Conservation (phyloP, 1,140 invertebrate species). For the Copidosoma floridanum region DNA sequence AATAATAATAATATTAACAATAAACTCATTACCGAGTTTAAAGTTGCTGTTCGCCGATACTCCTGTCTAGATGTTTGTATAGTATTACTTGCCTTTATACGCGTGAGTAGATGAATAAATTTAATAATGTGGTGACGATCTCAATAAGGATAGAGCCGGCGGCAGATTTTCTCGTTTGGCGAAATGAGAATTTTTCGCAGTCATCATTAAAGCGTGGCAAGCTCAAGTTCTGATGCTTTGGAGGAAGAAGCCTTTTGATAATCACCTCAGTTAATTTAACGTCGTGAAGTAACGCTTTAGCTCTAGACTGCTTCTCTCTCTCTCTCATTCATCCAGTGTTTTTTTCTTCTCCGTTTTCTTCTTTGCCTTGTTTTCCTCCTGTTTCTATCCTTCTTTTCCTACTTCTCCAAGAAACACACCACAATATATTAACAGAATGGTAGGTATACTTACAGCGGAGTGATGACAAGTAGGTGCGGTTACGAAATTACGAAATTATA, state of each 20-base stretch:
- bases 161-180: too few relatives aligned
- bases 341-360: neutral
- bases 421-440: conserved; percentile 22
- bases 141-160: too few relatives aligned
- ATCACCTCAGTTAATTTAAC: conserved; percentile 5
- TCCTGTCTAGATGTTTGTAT: too few relatives aligned
- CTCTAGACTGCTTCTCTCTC: neutral
- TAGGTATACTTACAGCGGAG: conserved; percentile 13
- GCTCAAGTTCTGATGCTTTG: conserved; percentile 1
- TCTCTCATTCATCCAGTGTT: neutral
- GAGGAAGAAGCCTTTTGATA: conserved; percentile 3
- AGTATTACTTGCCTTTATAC: too few relatives aligned
- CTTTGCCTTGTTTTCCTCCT: neutral
- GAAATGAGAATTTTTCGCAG: too few relatives aligned
- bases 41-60: too few relatives aligned
- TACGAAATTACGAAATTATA: conserved; percentile 24
- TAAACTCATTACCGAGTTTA: too few relatives aligned
- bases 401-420: neutral
- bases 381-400: neutral
- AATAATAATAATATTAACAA: too few relatives aligned
- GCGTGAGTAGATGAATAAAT: too few relatives aligned
- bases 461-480: conserved; percentile 25
- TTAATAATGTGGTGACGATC: too few relatives aligned
- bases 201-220: neutral
- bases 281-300: neutral